phyloP scores from a whole-genome alignment of 2,888 invertebrate genomes.

The Seladonia tumulorum region DNA sequence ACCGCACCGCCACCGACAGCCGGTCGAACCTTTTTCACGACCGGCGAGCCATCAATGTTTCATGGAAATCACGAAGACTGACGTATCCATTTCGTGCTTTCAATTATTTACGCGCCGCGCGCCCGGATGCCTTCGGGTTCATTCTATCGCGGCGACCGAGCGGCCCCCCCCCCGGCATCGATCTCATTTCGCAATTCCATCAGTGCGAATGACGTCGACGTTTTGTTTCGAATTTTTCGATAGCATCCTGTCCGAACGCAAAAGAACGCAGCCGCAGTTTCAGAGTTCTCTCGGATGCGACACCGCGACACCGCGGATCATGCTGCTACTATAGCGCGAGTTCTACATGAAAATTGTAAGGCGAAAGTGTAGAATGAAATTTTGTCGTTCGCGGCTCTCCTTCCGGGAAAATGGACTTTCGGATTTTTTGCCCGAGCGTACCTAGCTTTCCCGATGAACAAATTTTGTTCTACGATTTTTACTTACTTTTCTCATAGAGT shows the following conservation, averaged over 20 bases:
- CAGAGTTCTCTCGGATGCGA: not conserved
- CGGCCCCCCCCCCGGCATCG: constrained; percentile 53
- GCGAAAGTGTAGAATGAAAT: not conserved
- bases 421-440: too few relatives aligned
- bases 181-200: constrained; percentile 51
- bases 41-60: constrained; percentile 66
- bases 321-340: not conserved
- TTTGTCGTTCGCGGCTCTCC: too few relatives aligned
- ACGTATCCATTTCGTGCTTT: constrained; percentile 68
- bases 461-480: too few relatives aligned
- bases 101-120: constrained; percentile 64
- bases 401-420: too few relatives aligned
- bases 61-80: constrained; percentile 68
- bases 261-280: not conserved
- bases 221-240: constrained; percentile 28
- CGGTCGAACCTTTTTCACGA: constrained; percentile 44
- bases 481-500: too few relatives aligned
- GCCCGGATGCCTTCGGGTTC: constrained; percentile 38
- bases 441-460: not conserved
- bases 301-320: not conserved
- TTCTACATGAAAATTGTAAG: not conserved
- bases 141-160: constrained; percentile 36
- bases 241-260: not conserved
- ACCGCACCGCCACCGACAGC: not conserved
- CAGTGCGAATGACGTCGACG: constrained; percentile 33